phyloP scores from a whole-genome alignment of 2,888 invertebrate genomes.

The Cremastinae sp. region DNA sequence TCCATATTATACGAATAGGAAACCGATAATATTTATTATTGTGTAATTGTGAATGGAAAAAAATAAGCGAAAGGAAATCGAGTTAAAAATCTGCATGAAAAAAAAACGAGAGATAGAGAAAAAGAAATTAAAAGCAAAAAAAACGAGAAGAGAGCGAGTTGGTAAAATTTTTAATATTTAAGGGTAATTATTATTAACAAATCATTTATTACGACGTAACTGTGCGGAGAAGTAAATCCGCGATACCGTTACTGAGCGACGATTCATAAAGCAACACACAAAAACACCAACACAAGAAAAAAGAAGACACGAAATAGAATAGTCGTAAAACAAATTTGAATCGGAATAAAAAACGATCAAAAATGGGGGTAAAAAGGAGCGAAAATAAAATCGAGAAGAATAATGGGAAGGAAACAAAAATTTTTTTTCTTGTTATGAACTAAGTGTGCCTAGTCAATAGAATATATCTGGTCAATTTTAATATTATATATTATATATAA shows the following conservation, averaged over 20 bases:
- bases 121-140: slow-evolving; percentile 44
- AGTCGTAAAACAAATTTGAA: slow-evolving; percentile 65
- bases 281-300: slow-evolving; percentile 37
- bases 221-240: slow-evolving; percentile 65
- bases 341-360: slow-evolving; percentile 52
- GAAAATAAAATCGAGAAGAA: slow-evolving; percentile 56
- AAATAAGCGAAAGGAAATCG: slow-evolving; percentile 26
- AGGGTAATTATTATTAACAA: slow-evolving; percentile 66
- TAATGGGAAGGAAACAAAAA: slow-evolving; percentile 67
- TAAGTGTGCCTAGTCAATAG: slow-evolving; percentile 86
- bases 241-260: slow-evolving; percentile 67
- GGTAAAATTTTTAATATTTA: slow-evolving; percentile 62
- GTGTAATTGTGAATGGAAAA: slow-evolving; percentile 52
- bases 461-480: slow-evolving; percentile 84
- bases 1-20: slow-evolving; percentile 77
- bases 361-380: slow-evolving; percentile 51
- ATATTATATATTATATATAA: slow-evolving; percentile 73
- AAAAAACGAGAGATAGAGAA: slow-evolving; percentile 51
- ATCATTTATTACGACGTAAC: slow-evolving; percentile 65
- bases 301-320: slow-evolving; percentile 38
- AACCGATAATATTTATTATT: slow-evolving; percentile 77
- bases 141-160: slow-evolving; percentile 26
- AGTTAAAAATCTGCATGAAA: slow-evolving; percentile 29
- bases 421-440: slow-evolving; percentile 83
- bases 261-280: slow-evolving; percentile 26